A percentile compares a stretch with the other conserved stretches of the same genome.
phyloP scores from a whole-genome alignment of 2,797 vertebrate genomes.

The Vespertilio murinus region DNA sequence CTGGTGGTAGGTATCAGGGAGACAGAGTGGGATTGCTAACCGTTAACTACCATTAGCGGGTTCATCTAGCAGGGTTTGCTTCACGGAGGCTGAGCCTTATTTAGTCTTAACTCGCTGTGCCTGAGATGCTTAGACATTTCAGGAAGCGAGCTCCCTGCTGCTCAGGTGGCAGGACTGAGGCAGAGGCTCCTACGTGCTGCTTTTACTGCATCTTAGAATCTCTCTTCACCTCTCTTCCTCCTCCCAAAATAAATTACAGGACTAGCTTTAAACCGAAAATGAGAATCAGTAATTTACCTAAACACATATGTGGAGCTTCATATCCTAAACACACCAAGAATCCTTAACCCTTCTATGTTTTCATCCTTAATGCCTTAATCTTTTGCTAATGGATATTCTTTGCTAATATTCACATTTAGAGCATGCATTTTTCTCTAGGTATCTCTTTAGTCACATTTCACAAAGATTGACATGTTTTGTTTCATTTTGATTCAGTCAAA shows the following conservation, averaged over 20 bases:
- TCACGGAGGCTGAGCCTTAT: conserved; percentile 82
- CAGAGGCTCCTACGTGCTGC: conserved; percentile 21
- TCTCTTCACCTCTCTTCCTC: background rate
- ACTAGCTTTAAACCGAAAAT: background rate
- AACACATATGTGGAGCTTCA: background rate
- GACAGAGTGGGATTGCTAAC: conserved; percentile 45
- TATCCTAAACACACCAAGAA: background rate
- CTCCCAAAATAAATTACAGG: background rate
- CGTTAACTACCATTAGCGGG: conserved; percentile 74
- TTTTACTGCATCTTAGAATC: conserved; percentile 20
- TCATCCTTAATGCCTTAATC: background rate
- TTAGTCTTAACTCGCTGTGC: conserved; percentile 83
- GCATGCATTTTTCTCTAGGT: background rate
- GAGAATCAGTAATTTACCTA: background rate
- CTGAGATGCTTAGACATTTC: conserved; percentile 78
- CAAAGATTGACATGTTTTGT: background rate
- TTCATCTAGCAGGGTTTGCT: conserved; percentile 82
- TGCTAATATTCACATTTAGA: background rate
- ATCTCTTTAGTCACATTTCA: background rate
- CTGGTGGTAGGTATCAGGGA: background rate
- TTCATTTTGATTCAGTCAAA: background rate
- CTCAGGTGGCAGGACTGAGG: conserved; percentile 79
- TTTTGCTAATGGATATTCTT: background rate
- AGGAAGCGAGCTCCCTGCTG: conserved; percentile 76
- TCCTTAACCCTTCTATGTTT: background rate